These are phyloP conservation scores for Macroteleia sp. DNA, from an alignment of 2,888 invertebrate species.

Conservation along the genomic window DNA sequence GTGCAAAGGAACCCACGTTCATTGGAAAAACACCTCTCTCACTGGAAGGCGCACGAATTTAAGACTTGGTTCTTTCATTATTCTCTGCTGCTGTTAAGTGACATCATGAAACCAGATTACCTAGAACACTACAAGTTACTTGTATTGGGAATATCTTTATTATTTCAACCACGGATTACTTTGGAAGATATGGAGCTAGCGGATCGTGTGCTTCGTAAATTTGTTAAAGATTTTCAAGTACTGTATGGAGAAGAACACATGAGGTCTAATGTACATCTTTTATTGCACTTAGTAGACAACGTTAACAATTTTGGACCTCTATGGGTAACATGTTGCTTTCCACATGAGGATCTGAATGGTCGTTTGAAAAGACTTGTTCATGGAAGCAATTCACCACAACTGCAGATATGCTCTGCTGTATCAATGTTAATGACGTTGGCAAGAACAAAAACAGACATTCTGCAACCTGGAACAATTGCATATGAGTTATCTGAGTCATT, in stretches of 20 bases:
- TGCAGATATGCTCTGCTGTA: neutral
- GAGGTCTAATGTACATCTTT: neutral
- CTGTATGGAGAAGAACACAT: neutral
- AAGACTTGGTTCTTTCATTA: slow-evolving; percentile 61
- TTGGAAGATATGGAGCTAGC: neutral
- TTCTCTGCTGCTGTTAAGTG: slow-evolving; percentile 59
- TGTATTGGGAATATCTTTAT: neutral
- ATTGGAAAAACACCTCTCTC: slow-evolving; percentile 38
- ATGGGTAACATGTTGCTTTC: slow-evolving; percentile 5
- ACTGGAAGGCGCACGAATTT: slow-evolving; percentile 66
- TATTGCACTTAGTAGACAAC: neutral
- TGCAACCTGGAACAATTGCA: too few relatives aligned
- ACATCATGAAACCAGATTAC: slow-evolving; percentile 44
- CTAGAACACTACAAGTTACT: neutral
- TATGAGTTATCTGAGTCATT: too few relatives aligned
- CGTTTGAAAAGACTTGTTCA: neutral
- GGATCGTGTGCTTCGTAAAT: neutral
- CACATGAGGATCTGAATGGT: neutral
- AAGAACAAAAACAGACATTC: too few relatives aligned
- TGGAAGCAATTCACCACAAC: slow-evolving; percentile 3
- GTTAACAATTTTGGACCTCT: neutral
- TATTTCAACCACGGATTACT: neutral
- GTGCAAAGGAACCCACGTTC: slow-evolving; percentile 54
- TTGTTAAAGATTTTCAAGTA: neutral
- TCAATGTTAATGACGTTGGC: too few relatives aligned